Conservation (phyloP, 2,113 vertebrate species). For the Pristiophorus japonicus region DNA sequence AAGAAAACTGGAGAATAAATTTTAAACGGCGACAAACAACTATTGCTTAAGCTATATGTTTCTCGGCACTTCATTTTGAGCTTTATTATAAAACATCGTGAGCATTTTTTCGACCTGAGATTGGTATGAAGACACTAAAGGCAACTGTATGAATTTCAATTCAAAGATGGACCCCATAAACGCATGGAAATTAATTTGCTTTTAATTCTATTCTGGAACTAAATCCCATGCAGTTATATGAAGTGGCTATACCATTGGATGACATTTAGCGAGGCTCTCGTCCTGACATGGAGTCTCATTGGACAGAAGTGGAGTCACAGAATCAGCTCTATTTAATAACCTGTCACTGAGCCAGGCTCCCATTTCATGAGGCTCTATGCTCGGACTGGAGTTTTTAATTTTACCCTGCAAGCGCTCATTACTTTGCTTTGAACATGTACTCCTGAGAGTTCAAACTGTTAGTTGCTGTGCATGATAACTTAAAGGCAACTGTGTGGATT, state of each 20-base stretch:
- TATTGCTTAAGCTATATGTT: too few relatives aligned
- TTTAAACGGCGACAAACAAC: neutral
- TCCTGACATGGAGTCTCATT: neutral
- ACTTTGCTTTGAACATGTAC: neutral
- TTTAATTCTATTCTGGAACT: too few relatives aligned
- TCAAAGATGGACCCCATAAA: too few relatives aligned
- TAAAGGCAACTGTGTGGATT: neutral
- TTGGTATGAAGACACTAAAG: neutral
- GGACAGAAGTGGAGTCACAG: neutral
- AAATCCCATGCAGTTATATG: too few relatives aligned
- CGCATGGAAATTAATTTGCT: too few relatives aligned
- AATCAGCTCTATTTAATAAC: neutral
- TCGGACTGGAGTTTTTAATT: neutral
- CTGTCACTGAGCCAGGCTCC: neutral
- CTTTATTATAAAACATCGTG: neutral
- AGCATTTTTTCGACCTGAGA: neutral
- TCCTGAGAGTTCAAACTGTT: neutral
- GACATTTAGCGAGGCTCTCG: neutral
- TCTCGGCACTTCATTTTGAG: neutral
- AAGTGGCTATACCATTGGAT: too few relatives aligned
- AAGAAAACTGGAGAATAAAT: neutral
- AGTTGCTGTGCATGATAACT: neutral
- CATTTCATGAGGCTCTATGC: neutral
- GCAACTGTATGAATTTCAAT: too few relatives aligned
- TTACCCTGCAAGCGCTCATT: neutral